Conservation (phyloP, 2,888 invertebrate genomes). For the Chorisops tibialis region DNA sequence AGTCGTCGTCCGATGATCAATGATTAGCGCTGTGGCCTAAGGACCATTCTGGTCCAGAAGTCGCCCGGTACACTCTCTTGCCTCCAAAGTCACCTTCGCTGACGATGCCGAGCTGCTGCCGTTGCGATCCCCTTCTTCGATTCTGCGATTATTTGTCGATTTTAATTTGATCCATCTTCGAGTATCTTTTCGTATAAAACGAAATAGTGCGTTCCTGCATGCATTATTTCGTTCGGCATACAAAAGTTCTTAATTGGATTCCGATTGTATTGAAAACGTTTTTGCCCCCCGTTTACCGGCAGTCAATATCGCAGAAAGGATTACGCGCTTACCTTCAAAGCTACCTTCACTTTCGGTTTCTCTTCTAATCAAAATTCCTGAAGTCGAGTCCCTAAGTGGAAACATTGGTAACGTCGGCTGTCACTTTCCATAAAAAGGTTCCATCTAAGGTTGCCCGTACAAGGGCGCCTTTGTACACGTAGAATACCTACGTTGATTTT, state of each 20-base stretch:
- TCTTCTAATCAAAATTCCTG: conserved; percentile 26
- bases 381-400: conserved; percentile 20
- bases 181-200: not conserved
- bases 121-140: too few relatives aligned
- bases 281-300: not conserved
- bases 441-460: not conserved
- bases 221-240: not conserved
- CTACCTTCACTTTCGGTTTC: conserved; percentile 19
- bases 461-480: too few relatives aligned
- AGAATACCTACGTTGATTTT: not conserved
- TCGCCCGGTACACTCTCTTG: too few relatives aligned
- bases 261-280: conserved; percentile 16
- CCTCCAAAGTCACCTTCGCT: too few relatives aligned
- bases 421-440: conserved; percentile 14
- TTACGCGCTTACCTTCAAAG: not conserved
- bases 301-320: conserved; percentile 6
- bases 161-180: too few relatives aligned
- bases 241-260: conserved; percentile 22
- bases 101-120: too few relatives aligned
- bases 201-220: not conserved
- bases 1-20: too few relatives aligned
- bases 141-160: too few relatives aligned
- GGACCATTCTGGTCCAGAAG: too few relatives aligned
- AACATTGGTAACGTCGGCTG: conserved; percentile 20
- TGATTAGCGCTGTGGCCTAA: too few relatives aligned